phyloP scores from a whole-genome alignment of 2,888 invertebrate species.

The Doris montereyensis region DNA sequence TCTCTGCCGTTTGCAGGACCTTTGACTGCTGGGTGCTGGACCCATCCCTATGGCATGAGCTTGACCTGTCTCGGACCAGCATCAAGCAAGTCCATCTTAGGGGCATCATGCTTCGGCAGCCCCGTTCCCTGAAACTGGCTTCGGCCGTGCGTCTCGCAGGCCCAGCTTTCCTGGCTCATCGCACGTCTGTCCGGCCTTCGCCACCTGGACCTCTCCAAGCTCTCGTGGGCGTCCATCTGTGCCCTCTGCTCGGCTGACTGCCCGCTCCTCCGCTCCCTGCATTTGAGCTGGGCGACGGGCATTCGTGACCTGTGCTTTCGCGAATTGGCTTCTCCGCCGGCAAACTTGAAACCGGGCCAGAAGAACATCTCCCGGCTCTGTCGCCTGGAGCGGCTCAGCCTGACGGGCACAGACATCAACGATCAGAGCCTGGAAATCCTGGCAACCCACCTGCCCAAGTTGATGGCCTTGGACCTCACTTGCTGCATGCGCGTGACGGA shows the following conservation, averaged over 20 bases:
- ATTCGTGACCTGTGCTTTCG: constrained; percentile 87
- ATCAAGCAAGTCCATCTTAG: constrained; percentile 83
- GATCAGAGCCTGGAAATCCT: constrained; percentile 83
- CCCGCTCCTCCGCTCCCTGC: constrained; percentile 82
- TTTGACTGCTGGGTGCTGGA: constrained; percentile 91
- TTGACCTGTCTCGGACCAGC: constrained; percentile 82
- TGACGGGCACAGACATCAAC: constrained; percentile 91
- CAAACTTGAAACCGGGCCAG: constrained; percentile 84
- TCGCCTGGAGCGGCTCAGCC: constrained; percentile 82
- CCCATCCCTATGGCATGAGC: constrained; percentile 86
- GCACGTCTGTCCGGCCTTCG: constrained; percentile 87
- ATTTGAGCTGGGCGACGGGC: constrained; percentile 89
- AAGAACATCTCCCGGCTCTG: constrained; percentile 85
- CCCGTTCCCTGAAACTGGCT: constrained; percentile 85
- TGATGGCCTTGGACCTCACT: constrained; percentile 85
- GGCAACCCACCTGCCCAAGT: constrained; percentile 67
- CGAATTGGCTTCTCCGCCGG: constrained; percentile 89
- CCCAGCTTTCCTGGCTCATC: constrained; percentile 93
- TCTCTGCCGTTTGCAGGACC: constrained; percentile 84
- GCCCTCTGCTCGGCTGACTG: constrained; percentile 87
- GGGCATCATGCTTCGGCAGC: constrained; percentile 91
- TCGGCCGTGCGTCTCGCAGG: constrained; percentile 90
- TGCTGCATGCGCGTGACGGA: constrained; percentile 91
- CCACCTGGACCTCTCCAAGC: constrained; percentile 82
- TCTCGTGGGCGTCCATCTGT: constrained; percentile 82